These are phyloP conservation scores for Batillaria attramentaria DNA, from an alignment of 1,140 invertebrate genomes.

Conservation along the genomic window DNA sequence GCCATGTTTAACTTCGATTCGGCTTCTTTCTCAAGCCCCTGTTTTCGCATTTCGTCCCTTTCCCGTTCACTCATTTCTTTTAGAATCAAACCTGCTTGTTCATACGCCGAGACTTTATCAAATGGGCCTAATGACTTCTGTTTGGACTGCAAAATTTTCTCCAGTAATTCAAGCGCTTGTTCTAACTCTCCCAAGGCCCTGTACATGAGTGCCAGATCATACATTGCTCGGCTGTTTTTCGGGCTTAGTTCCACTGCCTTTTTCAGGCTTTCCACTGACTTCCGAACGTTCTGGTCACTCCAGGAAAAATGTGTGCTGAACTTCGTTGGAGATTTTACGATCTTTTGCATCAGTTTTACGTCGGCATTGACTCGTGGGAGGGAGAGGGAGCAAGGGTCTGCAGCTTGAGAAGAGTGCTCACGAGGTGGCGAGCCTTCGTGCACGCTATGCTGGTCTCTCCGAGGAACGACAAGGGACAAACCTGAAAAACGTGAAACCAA, in stretches of 20 bases:
- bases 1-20: slow-evolving; percentile 3
- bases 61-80: neutral
- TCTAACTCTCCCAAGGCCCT: neutral
- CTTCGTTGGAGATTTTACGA: neutral
- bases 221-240: neutral
- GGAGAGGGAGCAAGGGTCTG: too few species aligned
- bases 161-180: neutral
- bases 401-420: too few species aligned
- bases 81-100: slow-evolving; percentile 3
- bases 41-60: neutral
- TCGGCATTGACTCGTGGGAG: too few species aligned
- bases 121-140: neutral
- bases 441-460: too few species aligned
- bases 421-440: too few species aligned
- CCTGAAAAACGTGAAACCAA: too few species aligned
- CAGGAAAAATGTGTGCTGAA: neutral
- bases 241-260: neutral
- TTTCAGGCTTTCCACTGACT: neutral
- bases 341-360: too few species aligned
- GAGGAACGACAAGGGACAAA: too few species aligned
- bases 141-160: neutral
- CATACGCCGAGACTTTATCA: neutral
- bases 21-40: neutral
- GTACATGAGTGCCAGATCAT: neutral
- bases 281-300: neutral